Evolutionary conservation across 2,113 vertebrate species (phyloP), one percentile per base, ranked within the genome.

Genomic region (Ifrita kowaldi): DNA sequence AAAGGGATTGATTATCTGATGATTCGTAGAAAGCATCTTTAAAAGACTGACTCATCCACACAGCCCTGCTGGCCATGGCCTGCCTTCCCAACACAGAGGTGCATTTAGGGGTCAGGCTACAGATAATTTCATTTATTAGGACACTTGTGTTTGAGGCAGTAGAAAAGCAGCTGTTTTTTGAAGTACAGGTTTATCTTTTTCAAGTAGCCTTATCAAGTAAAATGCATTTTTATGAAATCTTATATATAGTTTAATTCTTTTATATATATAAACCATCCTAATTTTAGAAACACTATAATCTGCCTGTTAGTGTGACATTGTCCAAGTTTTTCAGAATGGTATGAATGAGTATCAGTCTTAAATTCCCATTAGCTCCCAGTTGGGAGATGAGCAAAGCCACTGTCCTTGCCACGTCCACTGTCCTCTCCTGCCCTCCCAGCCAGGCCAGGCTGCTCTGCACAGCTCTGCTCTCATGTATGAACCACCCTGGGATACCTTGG

Each of bases 1-100:
- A 69, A 82, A 73, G 47, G 74, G 37, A 57, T 62, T 82, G 84
- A 89, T 94, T 92, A 84, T 84, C 74, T 94, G 84, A 83, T 94
- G 55, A 30, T 79, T 94, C 0, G 3, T 28, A 50, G 84, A 82
- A 79, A 95, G 47, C 30, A 15, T 87, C 87, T 88, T 59, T 67
- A 60, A 93, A 87, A 59, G 62, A 19, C 55, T 83, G 88, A 87
- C 68, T 92, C 70, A 75, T 42, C 52, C 69, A 11, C 41, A 35
- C 32, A 49, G 46, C 46, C 46, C 71, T 5, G 15, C 65, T 46
- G 57, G 67, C 60, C 26, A 4, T 6, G 32, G n/a, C 68, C 68
- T 77, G 41, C 24, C 19, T 65, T 63, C 68, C 3, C 4, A 57
- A 11, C 65, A 30, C 57, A 50, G 49, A 41, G 56, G 37, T 59